Conservation (phyloP, 2,113 vertebrate genomes). For the Ursus arctos region DNA sequence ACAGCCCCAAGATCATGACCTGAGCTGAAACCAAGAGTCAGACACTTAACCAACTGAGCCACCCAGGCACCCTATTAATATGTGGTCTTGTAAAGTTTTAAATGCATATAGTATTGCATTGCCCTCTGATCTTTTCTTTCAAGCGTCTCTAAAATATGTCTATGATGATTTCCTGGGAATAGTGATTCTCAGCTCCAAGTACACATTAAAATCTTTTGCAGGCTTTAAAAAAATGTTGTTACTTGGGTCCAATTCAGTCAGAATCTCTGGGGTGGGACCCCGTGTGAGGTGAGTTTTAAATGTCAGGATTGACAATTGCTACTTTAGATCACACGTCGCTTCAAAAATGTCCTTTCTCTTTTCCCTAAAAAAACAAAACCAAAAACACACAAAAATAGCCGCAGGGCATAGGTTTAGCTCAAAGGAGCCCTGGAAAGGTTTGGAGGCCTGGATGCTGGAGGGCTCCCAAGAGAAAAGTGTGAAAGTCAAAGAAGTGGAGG, state of each 20-base stretch:
- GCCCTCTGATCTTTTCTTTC: neutral
- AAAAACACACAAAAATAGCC: neutral
- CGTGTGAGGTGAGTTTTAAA: neutral
- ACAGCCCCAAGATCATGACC: neutral
- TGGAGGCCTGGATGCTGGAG: neutral
- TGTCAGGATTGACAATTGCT: neutral
- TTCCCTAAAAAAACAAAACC: neutral
- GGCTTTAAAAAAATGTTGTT: neutral
- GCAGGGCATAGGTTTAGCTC: neutral
- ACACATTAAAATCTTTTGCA: neutral
- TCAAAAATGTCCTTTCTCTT: neutral
- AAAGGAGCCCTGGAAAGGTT: neutral
- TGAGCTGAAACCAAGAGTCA: neutral
- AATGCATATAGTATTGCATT: neutral
- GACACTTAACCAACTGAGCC: neutral
- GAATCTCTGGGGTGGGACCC: neutral
- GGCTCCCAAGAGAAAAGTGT: neutral
- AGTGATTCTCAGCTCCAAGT: neutral
- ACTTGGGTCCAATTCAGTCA: neutral
- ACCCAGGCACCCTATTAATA: neutral
- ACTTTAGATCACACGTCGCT: neutral
- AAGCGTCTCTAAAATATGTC: neutral
- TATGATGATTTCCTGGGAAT: neutral
- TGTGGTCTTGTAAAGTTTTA: neutral
- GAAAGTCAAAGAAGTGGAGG: neutral